phyloP scores from a whole-genome alignment of 53 echinoderm and acorn worm species.

The Paracentrotus lividus region DNA sequence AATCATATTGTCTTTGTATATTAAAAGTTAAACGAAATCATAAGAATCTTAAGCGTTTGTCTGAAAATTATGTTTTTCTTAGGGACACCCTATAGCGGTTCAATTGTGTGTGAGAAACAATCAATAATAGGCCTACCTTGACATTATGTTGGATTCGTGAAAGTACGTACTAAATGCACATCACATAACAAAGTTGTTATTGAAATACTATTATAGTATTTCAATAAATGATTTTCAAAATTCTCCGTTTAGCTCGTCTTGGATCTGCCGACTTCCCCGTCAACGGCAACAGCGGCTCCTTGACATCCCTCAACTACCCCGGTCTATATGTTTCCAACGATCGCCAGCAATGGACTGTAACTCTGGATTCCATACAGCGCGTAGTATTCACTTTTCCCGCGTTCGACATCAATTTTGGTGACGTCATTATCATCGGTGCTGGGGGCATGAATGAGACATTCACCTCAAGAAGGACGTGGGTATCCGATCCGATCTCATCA shows the following conservation, averaged over 20 bases:
- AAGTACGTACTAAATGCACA: no score
- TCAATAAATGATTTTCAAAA: no score
- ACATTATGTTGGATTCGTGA: no score
- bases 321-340: neutral
- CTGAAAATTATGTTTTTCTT: no score
- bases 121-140: no score
- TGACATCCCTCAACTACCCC: slow-evolving; percentile 50
- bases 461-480: slow-evolving; percentile 25
- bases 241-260: slow-evolving; percentile 16
- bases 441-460: slow-evolving; percentile 39
- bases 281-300: neutral
- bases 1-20: no score
- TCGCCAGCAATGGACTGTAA: slow-evolving; percentile 36
- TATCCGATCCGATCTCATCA: neutral
- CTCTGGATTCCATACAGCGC: neutral
- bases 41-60: no score
- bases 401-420: neutral
- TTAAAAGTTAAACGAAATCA: no score
- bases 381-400: slow-evolving; percentile 25
- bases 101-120: no score
- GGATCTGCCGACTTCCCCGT: slow-evolving; percentile 15
- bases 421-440: neutral
- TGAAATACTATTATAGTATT: no score
- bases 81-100: no score
- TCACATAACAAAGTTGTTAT: no score